Evolutionary conservation across 2,888 invertebrate genomes (phyloP).

Genomic region (Agriopis marginaria): DNA sequence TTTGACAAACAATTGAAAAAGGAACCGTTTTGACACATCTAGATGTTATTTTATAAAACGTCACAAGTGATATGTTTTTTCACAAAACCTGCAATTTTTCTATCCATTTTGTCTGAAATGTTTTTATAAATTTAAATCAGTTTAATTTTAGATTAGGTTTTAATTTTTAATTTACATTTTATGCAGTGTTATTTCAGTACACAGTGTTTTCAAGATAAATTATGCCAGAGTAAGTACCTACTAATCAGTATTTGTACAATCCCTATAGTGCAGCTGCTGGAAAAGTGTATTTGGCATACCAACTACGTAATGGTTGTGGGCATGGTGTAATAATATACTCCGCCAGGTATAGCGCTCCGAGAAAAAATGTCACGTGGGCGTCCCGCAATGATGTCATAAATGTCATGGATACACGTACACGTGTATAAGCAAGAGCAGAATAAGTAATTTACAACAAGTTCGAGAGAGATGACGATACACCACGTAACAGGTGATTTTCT

Average conservation of each 20-base stretch:
- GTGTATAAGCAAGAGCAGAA: too few species aligned
- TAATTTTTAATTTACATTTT: slow-evolving; percentile 67
- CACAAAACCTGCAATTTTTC: slow-evolving; percentile 65
- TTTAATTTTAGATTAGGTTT: slow-evolving; percentile 74
- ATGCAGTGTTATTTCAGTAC: slow-evolving; percentile 57
- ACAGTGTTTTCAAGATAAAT: slow-evolving; percentile 62
- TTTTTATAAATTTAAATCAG: slow-evolving; percentile 79
- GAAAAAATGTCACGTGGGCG: too few species aligned
- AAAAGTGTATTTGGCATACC: too few species aligned
- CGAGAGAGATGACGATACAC: too few species aligned
- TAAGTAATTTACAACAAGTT: too few species aligned
- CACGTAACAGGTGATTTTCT: too few species aligned
- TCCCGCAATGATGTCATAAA: too few species aligned
- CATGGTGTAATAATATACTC: too few species aligned
- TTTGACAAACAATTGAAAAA: not conserved
- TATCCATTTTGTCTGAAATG: slow-evolving; percentile 72
- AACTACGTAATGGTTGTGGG: too few species aligned
- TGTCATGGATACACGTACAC: too few species aligned
- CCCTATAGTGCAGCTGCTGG: too few species aligned
- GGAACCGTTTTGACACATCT: slow-evolving; percentile 35
- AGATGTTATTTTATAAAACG: slow-evolving; percentile 44
- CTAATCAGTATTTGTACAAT: not conserved
- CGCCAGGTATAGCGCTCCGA: too few species aligned
- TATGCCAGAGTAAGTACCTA: slow-evolving; percentile 79
- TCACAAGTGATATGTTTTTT: slow-evolving; percentile 49